A percentile compares a stretch with the other conserved stretches of the same genome.
Evolutionary conservation across 1,140 invertebrate genomes (phyloP).

Genomic region (Muscidifurax raptorellus): DNA sequence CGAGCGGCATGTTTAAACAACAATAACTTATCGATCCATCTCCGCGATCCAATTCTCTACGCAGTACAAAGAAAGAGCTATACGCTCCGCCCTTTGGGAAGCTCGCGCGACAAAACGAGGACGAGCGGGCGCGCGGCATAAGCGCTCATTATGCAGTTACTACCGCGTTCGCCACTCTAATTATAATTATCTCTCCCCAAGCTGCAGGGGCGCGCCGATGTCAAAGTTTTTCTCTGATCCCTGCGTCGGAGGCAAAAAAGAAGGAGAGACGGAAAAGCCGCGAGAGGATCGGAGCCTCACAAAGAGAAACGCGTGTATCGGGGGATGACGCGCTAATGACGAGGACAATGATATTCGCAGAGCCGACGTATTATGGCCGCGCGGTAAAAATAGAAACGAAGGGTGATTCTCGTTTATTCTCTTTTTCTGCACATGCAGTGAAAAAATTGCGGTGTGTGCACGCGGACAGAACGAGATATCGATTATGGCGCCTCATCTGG

Average conservation of each 20-base stretch:
- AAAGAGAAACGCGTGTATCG: background rate
- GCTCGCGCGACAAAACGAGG: background rate
- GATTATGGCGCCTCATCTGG: slow-evolving; percentile 7
- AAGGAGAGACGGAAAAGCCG: background rate
- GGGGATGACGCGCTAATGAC: background rate
- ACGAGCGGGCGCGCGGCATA: slow-evolving; percentile 30
- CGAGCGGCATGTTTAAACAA: background rate
- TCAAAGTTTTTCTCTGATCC: slow-evolving; percentile 48
- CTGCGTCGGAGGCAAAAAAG: background rate
- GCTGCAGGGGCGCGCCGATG: slow-evolving; percentile 32
- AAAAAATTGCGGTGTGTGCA: background rate
- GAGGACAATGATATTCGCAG: background rate
- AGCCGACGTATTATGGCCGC: background rate
- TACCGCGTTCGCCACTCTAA: slow-evolving; percentile 45
- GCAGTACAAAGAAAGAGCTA: background rate
- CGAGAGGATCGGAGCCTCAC: background rate
- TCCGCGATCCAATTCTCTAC: background rate
- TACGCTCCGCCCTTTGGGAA: background rate
- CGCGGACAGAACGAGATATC: slow-evolving; percentile 29
- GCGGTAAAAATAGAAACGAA: slow-evolving; percentile 19
- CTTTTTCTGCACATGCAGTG: background rate
- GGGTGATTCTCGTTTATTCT: background rate
- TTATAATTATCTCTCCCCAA: slow-evolving; percentile 50
- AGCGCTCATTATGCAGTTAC: slow-evolving; percentile 52
- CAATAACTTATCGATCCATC: slow-evolving; percentile 8